Conservation (phyloP, 2,888 invertebrate genomes). For the Cephus runcator region DNA sequence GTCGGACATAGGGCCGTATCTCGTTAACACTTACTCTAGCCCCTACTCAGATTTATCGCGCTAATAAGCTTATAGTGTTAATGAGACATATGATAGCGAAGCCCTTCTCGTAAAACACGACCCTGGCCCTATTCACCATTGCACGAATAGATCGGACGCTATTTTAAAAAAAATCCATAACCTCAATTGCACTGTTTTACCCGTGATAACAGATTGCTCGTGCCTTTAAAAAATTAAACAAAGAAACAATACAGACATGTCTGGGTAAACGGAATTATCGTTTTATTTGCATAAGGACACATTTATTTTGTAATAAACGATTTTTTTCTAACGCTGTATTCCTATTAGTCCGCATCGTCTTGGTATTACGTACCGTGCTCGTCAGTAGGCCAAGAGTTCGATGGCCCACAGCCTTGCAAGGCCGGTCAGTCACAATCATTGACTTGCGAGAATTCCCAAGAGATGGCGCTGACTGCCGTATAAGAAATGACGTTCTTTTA, state of each 20-base stretch:
- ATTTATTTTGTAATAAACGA: not conserved
- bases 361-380: slow-evolving; percentile 12
- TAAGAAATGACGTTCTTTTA: not conserved
- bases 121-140: slow-evolving; percentile 41
- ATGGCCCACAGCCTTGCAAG: slow-evolving; percentile 63
- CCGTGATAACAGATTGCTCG: too few species aligned
- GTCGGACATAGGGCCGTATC: not conserved
- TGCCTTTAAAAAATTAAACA: too few species aligned
- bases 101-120: slow-evolving; percentile 35
- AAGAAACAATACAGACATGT: not conserved
- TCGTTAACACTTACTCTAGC: not conserved
- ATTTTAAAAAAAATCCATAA: not conserved
- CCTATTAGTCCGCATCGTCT: slow-evolving; percentile 5
- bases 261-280: too few species aligned
- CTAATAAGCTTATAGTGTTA: slow-evolving; percentile 40
- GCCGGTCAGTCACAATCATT: slow-evolving; percentile 38
- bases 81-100: slow-evolving; percentile 42
- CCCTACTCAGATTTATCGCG: slow-evolving; percentile 15
- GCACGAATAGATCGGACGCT: not conserved
- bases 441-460: not conserved
- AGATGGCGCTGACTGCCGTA: not conserved
- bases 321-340: slow-evolving; percentile 1
- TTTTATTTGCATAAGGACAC: not conserved
- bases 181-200: not conserved
- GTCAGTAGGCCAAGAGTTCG: slow-evolving; percentile 60